A percentile compares a stretch with the other conserved stretches of the same genome.
Evolutionary conservation across 1,140 invertebrate species (phyloP).

Genomic region (Eueides isabella): DNA sequence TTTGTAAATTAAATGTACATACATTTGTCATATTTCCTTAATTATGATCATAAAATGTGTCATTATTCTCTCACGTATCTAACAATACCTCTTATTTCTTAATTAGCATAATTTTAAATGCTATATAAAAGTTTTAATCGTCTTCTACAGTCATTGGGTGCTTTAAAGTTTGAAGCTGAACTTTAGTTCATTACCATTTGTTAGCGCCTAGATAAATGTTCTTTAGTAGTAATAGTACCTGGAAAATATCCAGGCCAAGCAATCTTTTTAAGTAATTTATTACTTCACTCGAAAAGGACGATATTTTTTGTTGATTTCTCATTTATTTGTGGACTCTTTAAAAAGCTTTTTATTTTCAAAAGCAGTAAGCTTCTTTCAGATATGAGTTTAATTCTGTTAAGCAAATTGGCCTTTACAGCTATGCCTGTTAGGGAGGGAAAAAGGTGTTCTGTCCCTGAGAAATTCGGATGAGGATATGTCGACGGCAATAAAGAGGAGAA

Average conservation of each 20-base stretch:
- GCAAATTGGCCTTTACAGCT: no score
- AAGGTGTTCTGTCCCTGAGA: no score
- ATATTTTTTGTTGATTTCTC: no score
- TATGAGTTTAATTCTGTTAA: no score
- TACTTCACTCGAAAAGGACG: no score
- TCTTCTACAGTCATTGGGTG: not conserved
- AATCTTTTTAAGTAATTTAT: not conserved
- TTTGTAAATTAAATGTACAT: not conserved
- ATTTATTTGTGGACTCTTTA: no score
- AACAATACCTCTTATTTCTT: not conserved
- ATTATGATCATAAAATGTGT: not conserved
- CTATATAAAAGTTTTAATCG: conserved; percentile 22
- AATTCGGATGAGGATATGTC: no score
- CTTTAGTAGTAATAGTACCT: conserved; percentile 35
- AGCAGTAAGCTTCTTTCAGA: no score
- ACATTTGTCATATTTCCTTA: not conserved
- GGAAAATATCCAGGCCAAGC: conserved; percentile 27
- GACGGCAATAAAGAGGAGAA: no score
- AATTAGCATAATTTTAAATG: conserved; percentile 10
- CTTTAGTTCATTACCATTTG: conserved; percentile 39
- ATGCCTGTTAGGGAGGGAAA: no score
- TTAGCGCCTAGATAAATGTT: conserved; percentile 41
- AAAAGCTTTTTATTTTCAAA: no score
- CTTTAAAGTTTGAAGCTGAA: conserved; percentile 20
- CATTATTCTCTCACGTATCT: not conserved